Evolutionary conservation across 2,888 invertebrate species (phyloP), one percentile per base, ranked within the genome.

Genomic region (Xestia xanthographa): DNA sequence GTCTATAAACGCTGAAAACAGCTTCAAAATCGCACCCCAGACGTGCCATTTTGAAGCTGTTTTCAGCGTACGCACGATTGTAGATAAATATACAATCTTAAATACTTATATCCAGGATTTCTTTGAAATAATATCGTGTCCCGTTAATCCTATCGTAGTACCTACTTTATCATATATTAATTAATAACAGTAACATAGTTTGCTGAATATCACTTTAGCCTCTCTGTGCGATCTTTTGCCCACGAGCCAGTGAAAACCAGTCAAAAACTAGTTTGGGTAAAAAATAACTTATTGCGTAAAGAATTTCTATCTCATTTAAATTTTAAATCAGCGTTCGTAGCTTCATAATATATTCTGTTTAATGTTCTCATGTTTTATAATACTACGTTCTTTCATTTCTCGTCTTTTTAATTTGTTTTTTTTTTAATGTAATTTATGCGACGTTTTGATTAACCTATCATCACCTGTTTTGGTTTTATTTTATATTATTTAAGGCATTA

Each of bases 261-360:
- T 70, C 66, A 65, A 70, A 74, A 87, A 85, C 87, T 68, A 65
- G 87, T 83, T 83, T 79, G 43, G 22, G 22, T 60, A 74, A 66
- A 80, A 72, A 77, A 75, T 62, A 63, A 77, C 68, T 66, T 34
- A 73, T 90, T 87, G 84, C 83, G 80, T 84, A 88, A 87, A 84
- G n/a, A 78, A 85, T 86, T 85, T 85, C 77, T 82, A 77, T 62
- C 56, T 74, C 58, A 84, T 87, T 87, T 81, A 50, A 76, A 85
- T 80, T 87, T 80, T 63, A 71, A 70, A 73, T 68, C n/a, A 38
- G 17, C 43, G 56, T 34, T 70, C 34, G 34, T 71, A 75, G n/a
- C 45, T 81, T 72, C 72, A 12, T 67, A 68, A 50, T 58, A 50
- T 58, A 58, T 66, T 63, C 50, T 9, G 29, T 69, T 79, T 69